Conservation (phyloP, 2,113 vertebrate species). For the Phylloscopus trochiloides region DNA sequence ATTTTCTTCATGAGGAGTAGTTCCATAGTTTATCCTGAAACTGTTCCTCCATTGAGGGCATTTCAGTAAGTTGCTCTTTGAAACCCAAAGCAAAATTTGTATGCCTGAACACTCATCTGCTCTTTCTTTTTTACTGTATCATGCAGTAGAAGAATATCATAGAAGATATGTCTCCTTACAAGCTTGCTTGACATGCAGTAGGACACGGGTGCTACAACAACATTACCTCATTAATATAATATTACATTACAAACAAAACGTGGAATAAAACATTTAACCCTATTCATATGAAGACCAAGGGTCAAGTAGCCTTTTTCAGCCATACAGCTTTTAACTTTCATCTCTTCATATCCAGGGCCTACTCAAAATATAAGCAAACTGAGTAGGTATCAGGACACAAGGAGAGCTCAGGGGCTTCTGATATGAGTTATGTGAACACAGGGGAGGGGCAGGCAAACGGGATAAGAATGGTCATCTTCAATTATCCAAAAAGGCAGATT, state of each 20-base stretch:
- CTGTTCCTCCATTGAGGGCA: background rate
- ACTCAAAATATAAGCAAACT: background rate
- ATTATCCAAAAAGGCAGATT: background rate
- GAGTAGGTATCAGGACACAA: background rate
- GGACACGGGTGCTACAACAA: conserved; percentile 22
- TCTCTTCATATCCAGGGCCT: background rate
- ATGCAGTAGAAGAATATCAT: background rate
- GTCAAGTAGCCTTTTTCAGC: conserved; percentile 1
- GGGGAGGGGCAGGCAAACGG: background rate
- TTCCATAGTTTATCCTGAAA: background rate
- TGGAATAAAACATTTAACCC: background rate
- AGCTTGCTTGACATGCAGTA: background rate
- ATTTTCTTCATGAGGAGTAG: background rate
- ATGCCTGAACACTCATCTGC: background rate
- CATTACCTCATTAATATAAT: conserved; percentile 37
- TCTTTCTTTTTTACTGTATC: background rate
- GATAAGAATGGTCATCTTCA: background rate
- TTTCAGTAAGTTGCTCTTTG: background rate
- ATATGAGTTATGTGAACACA: rapidly evolving
- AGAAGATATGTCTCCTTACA: background rate
- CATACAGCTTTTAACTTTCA: background rate
- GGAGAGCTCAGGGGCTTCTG: background rate
- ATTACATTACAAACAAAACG: background rate
- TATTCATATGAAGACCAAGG: background rate
- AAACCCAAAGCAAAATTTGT: background rate